Percentiles rank a stretch among this genome's conserved stretches.
Evolutionary conservation across 1,140 invertebrate species (phyloP).

Genomic region (Drosophila jambulina): DNA sequence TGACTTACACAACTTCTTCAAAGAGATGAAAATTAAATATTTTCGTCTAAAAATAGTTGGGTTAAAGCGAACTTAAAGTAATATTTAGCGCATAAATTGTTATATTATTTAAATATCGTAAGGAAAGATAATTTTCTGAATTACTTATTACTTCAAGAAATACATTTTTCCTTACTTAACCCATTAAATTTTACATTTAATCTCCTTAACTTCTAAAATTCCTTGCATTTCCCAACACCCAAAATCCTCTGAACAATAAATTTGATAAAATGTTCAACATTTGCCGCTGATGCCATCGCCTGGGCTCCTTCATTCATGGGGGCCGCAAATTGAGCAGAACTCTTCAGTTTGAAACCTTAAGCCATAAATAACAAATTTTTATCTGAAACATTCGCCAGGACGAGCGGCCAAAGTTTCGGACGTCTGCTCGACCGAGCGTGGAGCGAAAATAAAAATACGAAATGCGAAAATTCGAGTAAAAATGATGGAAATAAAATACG

Average conservation of each 20-base stretch:
- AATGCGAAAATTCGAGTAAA: conserved; percentile 66
- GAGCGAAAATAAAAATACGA: conserved; percentile 39
- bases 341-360: conserved; percentile 56
- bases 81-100: background rate
- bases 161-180: too few species aligned
- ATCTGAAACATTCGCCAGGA: conserved; percentile 64
- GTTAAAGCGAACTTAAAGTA: background rate
- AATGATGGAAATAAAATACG: conserved; percentile 82
- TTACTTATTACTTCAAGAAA: too few species aligned
- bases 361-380: conserved; percentile 69
- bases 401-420: conserved; percentile 68
- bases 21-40: background rate
- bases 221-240: too few species aligned
- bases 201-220: too few species aligned
- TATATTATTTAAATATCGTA: too few species aligned
- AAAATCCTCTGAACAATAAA: too few species aligned
- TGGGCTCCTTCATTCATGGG: conserved; percentile 12
- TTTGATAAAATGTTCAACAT: too few species aligned
- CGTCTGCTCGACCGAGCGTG: conserved; percentile 59
- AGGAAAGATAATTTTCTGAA: too few species aligned
- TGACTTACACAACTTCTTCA: background rate
- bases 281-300: conserved; percentile 13
- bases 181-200: too few species aligned
- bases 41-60: background rate
- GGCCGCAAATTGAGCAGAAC: conserved; percentile 49